phyloP scores from a whole-genome alignment of 2,888 invertebrate genomes.

The Schizaphis graminum region DNA sequence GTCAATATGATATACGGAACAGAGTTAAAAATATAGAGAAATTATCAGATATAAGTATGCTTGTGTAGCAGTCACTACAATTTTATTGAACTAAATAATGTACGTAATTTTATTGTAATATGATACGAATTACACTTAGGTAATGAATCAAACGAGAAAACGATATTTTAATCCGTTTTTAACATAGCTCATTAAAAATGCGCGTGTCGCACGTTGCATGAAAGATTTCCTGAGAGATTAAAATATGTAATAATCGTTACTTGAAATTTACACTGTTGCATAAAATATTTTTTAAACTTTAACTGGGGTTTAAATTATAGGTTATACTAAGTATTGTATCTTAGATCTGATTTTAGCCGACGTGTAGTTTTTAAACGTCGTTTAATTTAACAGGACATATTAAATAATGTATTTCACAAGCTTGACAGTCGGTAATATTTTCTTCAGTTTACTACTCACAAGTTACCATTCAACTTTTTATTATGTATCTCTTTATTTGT shows the following conservation, averaged over 20 bases:
- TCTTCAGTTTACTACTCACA: background rate
- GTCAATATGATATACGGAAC: background rate
- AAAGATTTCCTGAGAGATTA: constrained; percentile 20
- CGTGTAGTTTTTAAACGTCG: constrained; percentile 13
- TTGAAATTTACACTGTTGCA: constrained; percentile 26
- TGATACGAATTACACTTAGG: background rate
- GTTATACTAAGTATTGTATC: background rate
- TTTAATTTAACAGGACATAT: constrained; percentile 23
- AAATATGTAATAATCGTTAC: constrained; percentile 6
- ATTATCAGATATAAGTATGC: background rate
- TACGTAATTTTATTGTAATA: background rate
- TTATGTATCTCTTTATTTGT: background rate
- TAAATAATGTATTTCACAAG: constrained; percentile 8
- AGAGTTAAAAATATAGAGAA: background rate
- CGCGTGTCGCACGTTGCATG: background rate
- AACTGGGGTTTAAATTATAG: constrained; percentile 31
- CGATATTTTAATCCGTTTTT: constrained; percentile 28
- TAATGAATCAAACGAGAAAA: constrained; percentile 22
- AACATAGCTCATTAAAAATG: constrained; percentile 34
- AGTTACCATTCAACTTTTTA: constrained; percentile 37
- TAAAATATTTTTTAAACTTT: constrained; percentile 46
- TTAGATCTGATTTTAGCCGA: constrained; percentile 3
- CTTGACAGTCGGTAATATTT: background rate
- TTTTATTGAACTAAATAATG: background rate
- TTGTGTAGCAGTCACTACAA: background rate